Evolutionary conservation across 2,797 vertebrate genomes (phyloP), one percentile per base, ranked within the genome.

Genomic region (Remorina albescens): DNA sequence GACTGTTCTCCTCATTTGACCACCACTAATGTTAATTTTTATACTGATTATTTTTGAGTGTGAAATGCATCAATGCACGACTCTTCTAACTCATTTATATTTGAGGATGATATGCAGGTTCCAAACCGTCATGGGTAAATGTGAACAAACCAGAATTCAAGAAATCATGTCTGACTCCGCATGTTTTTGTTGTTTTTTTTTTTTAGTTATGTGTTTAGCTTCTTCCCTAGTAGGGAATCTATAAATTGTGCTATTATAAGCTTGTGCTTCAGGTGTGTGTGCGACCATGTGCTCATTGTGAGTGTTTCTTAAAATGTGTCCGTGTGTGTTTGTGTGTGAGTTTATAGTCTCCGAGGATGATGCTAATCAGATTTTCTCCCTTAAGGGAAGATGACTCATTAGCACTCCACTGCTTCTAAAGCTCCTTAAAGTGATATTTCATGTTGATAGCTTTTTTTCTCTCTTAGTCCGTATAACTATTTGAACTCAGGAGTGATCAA

Each of bases 351-450:
- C 77, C 21, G 69, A 78, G 74, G 80, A 81, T 81, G 67, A 81
- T 74, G 85, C 71, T 79, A 81, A 89, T 90, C 74, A 82, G 64
- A 86, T 86, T 82, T 74, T 69, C 67, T 77, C 36, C 77, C 82
- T 78, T 50, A 74, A 83, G 75, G 76, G 55, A 76, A 68, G 74
- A 86, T 87, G 84, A 91, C 76, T 91, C 85, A 88, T 88, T 87
- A 83, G 74, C 50, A 46, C 60, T 81, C 64, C 25, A 18, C 75
- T 51, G 67, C 47, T 85, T 72, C 57, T 74, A 71, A 86, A 58
- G 74, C 81, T 87, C 55, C 60, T 79, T 82, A 67, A 73, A 84
- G 74, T 84, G 58, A 82, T 74, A 80, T 74, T 64, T 83, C 55
- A 72, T 64, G 61, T 73, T 50, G 60, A 59, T 19, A 53, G 56